Evolutionary conservation across 2,113 vertebrate species (phyloP).

Genomic region (Numenius arquata): DNA sequence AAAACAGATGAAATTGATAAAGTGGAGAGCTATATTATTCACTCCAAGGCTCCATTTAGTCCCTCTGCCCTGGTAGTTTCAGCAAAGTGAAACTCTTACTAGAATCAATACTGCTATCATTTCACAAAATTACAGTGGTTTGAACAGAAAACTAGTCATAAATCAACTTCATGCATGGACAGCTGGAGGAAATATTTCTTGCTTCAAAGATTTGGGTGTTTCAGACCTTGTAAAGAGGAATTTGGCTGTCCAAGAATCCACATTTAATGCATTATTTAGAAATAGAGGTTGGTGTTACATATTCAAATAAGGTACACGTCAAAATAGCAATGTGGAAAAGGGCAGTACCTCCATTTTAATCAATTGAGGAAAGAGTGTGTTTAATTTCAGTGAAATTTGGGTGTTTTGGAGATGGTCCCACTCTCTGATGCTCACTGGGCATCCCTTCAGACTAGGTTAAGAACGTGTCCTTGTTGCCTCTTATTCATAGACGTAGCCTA

Average conservation of each 20-base stretch:
- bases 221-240: neutral
- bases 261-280: neutral
- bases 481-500: neutral
- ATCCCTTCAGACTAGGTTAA: neutral
- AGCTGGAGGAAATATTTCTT: conserved; percentile 51
- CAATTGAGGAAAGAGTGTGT: neutral
- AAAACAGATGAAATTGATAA: conserved; percentile 64
- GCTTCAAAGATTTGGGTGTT: neutral
- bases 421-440: neutral
- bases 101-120: conserved; percentile 87
- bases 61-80: conserved; percentile 74
- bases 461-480: accelerated
- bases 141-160: conserved; percentile 78
- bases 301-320: neutral
- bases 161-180: conserved; percentile 68
- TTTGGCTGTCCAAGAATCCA: neutral
- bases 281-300: neutral
- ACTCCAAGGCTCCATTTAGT: conserved; percentile 64
- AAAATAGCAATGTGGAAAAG: neutral
- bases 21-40: conserved; percentile 66
- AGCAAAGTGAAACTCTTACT: conserved; percentile 80
- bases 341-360: neutral
- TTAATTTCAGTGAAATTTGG: neutral
- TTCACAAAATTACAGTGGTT: conserved; percentile 83
- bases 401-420: neutral